A percentile compares a stretch with the other conserved stretches of the same genome.
Evolutionary conservation across 2,113 vertebrate genomes (phyloP).

Genomic region (Ellobius talpinus): DNA sequence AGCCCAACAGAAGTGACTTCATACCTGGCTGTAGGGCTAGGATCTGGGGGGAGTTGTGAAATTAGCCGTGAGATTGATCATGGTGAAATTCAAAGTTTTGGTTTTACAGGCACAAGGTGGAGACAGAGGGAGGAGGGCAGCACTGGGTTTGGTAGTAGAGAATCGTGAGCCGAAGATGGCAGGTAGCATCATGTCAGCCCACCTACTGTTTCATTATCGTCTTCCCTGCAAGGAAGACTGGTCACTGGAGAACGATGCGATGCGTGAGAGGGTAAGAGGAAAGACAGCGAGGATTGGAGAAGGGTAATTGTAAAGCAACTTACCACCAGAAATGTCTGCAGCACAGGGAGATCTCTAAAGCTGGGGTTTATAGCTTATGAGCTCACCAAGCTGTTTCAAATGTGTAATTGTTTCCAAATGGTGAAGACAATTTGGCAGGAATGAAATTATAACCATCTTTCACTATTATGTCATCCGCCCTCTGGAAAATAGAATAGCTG

Average conservation of each 20-base stretch:
- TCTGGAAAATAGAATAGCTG: constrained; percentile 77
- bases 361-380: constrained; percentile 75
- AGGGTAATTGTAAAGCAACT: constrained; percentile 35
- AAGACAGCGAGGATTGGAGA: constrained; percentile 28
- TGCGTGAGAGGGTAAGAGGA: background rate
- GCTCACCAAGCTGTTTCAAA: constrained; percentile 75
- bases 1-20: background rate
- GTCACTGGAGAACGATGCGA: background rate
- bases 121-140: background rate
- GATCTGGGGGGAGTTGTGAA: background rate
- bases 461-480: constrained; percentile 75
- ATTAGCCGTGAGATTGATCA: background rate
- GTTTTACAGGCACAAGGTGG: background rate
- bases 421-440: constrained; percentile 71
- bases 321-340: constrained; percentile 56
- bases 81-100: constrained; percentile 26
- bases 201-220: background rate
- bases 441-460: constrained; percentile 81
- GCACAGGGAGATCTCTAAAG: constrained; percentile 56
- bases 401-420: constrained; percentile 82
- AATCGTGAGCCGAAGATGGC: background rate
- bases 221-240: background rate
- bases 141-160: constrained; percentile 5
- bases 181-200: background rate
- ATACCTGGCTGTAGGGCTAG: background rate